Percentiles rank a stretch among this genome's conserved stretches.
phyloP scores from a whole-genome alignment of 1,140 invertebrate species.

The Camponotus pennsylvanicus region DNA sequence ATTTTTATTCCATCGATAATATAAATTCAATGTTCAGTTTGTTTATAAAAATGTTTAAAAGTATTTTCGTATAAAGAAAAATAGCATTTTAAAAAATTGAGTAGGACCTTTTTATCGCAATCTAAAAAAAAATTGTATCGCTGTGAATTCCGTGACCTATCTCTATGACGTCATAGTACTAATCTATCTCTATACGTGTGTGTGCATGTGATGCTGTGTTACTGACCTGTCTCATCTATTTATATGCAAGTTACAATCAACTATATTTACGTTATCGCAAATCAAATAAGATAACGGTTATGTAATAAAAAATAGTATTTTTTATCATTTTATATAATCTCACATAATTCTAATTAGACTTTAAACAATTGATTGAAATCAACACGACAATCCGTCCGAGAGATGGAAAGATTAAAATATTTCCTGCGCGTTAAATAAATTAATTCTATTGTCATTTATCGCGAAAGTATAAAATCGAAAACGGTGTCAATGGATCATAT shows the following conservation, averaged over 20 bases:
- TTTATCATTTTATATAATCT: conserved; percentile 52
- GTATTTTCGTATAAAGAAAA: neutral
- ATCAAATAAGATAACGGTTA: neutral
- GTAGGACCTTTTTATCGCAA: neutral
- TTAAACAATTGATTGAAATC: neutral
- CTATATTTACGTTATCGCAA: neutral
- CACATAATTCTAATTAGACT: neutral
- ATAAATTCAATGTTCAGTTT: neutral
- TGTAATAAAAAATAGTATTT: conserved; percentile 15
- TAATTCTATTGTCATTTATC: neutral
- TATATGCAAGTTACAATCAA: neutral
- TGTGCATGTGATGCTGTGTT: neutral
- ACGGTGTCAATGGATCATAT: neutral
- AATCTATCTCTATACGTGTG: neutral
- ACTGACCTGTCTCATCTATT: conserved; percentile 27
- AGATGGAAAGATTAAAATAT: neutral
- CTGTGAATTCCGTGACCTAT: neutral
- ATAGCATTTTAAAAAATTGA: neutral
- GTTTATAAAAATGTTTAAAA: neutral
- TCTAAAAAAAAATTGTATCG: neutral
- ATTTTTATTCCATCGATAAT: neutral
- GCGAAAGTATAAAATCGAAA: conserved; percentile 7
- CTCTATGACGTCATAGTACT: neutral
- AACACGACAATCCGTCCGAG: neutral
- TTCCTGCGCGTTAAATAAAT: neutral